Conservation (phyloP, 2,888 invertebrate species). For the Hirtodrosophila histrioides region DNA sequence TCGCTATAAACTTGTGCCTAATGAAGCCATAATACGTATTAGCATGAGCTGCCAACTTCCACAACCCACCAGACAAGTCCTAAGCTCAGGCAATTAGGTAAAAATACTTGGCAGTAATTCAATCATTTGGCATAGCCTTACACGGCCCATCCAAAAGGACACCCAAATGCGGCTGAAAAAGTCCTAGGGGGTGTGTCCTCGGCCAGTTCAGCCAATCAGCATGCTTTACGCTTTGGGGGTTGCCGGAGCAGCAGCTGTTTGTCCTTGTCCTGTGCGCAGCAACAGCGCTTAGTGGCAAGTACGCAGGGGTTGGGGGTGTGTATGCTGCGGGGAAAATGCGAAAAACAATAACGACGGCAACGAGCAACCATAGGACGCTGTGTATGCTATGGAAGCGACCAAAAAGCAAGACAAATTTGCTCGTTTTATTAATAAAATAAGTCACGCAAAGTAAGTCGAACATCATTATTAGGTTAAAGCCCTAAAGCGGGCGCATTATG, state of each 20-base stretch:
- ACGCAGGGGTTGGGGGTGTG: background rate
- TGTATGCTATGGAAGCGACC: constrained; percentile 59
- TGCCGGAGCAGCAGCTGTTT: constrained; percentile 39
- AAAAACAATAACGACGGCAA: constrained; percentile 46
- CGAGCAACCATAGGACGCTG: constrained; percentile 24
- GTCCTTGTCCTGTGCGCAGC: constrained; percentile 51
- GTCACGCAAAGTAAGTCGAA: constrained; percentile 80
- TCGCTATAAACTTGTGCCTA: constrained; percentile 32
- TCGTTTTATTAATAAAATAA: constrained; percentile 81
- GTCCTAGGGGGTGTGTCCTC: constrained; percentile 48
- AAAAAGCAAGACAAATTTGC: constrained; percentile 80
- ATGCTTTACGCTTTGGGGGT: constrained; percentile 39
- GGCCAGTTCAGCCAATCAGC: constrained; percentile 51
- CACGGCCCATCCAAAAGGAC: constrained; percentile 41
- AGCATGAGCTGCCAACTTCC: constrained; percentile 13
- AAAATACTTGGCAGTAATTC: constrained; percentile 80
- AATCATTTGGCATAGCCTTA: constrained; percentile 69
- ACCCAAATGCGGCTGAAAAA: constrained; percentile 2
- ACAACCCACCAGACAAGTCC: background rate
- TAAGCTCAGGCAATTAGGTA: constrained; percentile 65
- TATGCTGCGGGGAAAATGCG: background rate
- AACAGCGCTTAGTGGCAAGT: background rate
- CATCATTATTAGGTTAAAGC: constrained; percentile 80
- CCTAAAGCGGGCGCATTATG: constrained; percentile 77
- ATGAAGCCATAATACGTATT: constrained; percentile 40